These are phyloP conservation scores for Stegodyphus dumicola DNA, from an alignment of 1,140 invertebrate species.

Conservation along the genomic window DNA sequence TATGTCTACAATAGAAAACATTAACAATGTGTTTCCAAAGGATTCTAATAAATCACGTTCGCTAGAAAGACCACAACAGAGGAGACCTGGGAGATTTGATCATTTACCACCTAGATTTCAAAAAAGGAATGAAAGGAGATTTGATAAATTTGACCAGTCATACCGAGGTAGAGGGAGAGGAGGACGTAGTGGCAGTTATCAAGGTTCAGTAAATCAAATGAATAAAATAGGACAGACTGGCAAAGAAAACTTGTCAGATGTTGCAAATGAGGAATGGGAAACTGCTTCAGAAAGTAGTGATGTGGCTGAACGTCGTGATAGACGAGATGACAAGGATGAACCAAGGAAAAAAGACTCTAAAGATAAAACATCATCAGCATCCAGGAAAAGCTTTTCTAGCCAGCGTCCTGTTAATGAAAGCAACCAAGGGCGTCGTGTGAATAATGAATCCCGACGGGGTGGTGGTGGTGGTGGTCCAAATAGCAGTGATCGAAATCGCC, in stretches of 20 bases:
- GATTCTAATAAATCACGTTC: constrained; percentile 53
- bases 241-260: constrained; percentile 71
- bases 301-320: constrained; percentile 66
- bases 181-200: constrained; percentile 63
- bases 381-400: constrained; percentile 69
- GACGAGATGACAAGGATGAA: constrained; percentile 61
- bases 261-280: constrained; percentile 73
- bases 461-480: constrained; percentile 1
- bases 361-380: constrained; percentile 35
- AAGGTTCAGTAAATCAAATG: constrained; percentile 40
- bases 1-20: constrained; percentile 14
- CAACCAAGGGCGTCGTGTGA: constrained; percentile 10
- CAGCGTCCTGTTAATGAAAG: constrained; percentile 68
- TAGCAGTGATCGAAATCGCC: constrained; percentile 39
- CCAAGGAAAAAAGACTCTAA: constrained; percentile 61
- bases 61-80: constrained; percentile 50
- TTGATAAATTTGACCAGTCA: constrained; percentile 62
- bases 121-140: constrained; percentile 60
- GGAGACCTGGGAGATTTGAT: constrained; percentile 58
- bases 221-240: constrained; percentile 63
- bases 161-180: constrained; percentile 65
- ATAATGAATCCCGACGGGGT: constrained; percentile 14
- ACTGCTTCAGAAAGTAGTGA: constrained; percentile 75
- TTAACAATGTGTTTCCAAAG: constrained; percentile 23
- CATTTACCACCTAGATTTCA: constrained; percentile 64